Evolutionary conservation across 2,797 vertebrate genomes (phyloP).

Genomic region (Anas acuta): DNA sequence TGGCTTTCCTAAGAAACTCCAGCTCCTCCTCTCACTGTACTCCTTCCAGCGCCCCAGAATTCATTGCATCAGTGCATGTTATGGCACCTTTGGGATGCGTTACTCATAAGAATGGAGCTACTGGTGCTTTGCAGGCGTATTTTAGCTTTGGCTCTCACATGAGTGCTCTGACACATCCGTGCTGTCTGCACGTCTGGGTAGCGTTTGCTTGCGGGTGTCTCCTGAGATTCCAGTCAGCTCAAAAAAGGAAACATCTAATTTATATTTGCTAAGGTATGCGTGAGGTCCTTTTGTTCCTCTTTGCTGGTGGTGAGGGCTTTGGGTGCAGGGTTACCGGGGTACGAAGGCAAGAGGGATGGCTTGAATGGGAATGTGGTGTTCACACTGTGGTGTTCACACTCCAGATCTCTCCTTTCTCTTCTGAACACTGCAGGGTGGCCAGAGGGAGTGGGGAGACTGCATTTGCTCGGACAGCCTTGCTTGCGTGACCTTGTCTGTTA

Average conservation of each 20-base stretch:
- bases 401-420: neutral
- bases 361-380: neutral
- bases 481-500: rapidly evolving
- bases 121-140: slow-evolving; percentile 58
- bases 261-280: neutral
- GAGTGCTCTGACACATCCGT: slow-evolving; percentile 29
- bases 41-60: slow-evolving; percentile 55
- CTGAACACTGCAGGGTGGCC: neutral
- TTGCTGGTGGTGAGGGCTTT: neutral
- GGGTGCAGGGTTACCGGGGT: neutral
- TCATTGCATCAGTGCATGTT: slow-evolving; percentile 54
- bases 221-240: slow-evolving; percentile 7
- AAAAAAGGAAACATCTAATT: neutral
- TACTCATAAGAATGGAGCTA: slow-evolving; percentile 56
- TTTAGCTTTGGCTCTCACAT: slow-evolving; percentile 42
- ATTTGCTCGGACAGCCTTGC: neutral
- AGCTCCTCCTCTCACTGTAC: slow-evolving; percentile 16
- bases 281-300: neutral
- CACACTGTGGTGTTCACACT: rapidly evolving
- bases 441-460: neutral
- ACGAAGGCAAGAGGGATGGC: neutral
- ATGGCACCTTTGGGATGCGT: slow-evolving; percentile 69
- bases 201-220: neutral
- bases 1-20: slow-evolving; percentile 36
- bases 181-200: slow-evolving; percentile 38